Evolutionary conservation across 2,113 vertebrate genomes (phyloP).

Genomic region (Murina feae): DNA sequence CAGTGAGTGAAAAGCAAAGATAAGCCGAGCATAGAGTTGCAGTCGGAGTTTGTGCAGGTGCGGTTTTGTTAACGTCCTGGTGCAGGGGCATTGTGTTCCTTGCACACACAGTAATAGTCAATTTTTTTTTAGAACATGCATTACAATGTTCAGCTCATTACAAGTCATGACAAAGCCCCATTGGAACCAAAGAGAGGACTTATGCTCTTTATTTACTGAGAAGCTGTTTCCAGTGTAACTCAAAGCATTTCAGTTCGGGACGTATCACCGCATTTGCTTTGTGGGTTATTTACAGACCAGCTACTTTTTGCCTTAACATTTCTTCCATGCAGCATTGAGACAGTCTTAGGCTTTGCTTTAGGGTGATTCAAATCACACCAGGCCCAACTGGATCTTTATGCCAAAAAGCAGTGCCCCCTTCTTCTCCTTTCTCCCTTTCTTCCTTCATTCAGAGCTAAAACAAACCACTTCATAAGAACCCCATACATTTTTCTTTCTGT

Average conservation of each 20-base stretch:
- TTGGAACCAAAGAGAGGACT: slow-evolving; percentile 51
- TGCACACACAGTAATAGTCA: slow-evolving; percentile 62
- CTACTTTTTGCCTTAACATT: slow-evolving; percentile 61
- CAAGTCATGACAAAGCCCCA: slow-evolving; percentile 66
- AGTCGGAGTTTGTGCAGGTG: slow-evolving; percentile 84
- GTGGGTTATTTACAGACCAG: slow-evolving; percentile 54
- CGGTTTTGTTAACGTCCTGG: slow-evolving; percentile 73
- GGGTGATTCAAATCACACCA: slow-evolving; percentile 76
- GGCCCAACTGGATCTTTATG: slow-evolving; percentile 71
- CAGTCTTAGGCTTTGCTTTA: slow-evolving; percentile 63
- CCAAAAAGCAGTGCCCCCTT: slow-evolving; percentile 44
- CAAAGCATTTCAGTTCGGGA: slow-evolving; percentile 58
- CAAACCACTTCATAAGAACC: slow-evolving; percentile 78
- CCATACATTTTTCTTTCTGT: slow-evolving; percentile 69
- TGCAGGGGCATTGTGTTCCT: slow-evolving; percentile 65
- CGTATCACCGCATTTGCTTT: slow-evolving; percentile 60
- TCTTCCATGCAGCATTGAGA: slow-evolving; percentile 63
- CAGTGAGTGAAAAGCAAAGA: slow-evolving; percentile 78
- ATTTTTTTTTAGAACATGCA: slow-evolving; percentile 43
- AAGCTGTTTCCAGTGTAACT: slow-evolving; percentile 51
- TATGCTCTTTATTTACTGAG: slow-evolving; percentile 38
- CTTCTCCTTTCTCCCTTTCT: slow-evolving; percentile 44
- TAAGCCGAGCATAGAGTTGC: slow-evolving; percentile 77
- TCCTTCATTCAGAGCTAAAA: slow-evolving; percentile 79
- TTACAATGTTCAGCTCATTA: slow-evolving; percentile 66